Conservation (phyloP, 2,113 vertebrate genomes). For the Pomatorhinus ruficollis region DNA sequence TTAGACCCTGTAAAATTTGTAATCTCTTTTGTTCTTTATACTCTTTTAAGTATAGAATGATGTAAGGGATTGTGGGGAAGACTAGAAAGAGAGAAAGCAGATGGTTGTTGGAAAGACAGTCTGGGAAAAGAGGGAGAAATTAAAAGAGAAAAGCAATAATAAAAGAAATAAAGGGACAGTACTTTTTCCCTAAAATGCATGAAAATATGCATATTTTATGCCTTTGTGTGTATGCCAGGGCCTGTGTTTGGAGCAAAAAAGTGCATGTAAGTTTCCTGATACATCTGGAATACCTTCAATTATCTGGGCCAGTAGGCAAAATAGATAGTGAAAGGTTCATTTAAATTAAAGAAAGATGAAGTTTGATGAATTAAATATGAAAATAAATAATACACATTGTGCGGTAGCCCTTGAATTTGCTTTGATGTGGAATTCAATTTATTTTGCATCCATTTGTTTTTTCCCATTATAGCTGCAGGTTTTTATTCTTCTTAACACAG, state of each 20-base stretch:
- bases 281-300: neutral
- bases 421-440: conserved; percentile 12
- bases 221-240: neutral
- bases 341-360: neutral
- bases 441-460: conserved; percentile 6
- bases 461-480: neutral
- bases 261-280: neutral
- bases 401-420: neutral
- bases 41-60: neutral
- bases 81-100: neutral
- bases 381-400: conserved; percentile 38
- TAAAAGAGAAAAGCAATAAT: conserved; percentile 9
- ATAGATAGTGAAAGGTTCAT: neutral
- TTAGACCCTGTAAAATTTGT: neutral
- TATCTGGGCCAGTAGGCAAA: neutral
- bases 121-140: neutral
- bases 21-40: neutral
- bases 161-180: neutral
- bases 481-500: neutral
- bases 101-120: neutral
- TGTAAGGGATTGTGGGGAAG: neutral
- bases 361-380: conserved; percentile 50
- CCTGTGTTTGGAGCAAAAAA: neutral
- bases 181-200: conserved; percentile 28
- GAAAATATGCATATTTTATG: conserved; percentile 43